Conservation (phyloP, 2,888 invertebrate genomes). For the Agonopterix alstromeriana region DNA sequence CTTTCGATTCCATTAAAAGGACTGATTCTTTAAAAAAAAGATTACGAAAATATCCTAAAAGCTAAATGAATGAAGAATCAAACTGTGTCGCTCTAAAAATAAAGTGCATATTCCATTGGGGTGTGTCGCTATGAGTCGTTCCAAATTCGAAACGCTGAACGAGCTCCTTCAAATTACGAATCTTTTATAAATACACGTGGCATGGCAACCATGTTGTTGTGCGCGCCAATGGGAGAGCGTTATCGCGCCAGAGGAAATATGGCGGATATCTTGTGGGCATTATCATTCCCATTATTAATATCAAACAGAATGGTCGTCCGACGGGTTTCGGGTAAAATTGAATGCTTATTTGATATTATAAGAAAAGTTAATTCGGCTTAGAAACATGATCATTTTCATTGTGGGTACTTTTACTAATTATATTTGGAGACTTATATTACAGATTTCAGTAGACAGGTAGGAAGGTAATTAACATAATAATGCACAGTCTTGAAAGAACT, state of each 20-base stretch:
- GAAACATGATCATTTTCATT: too few species aligned
- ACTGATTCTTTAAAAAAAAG: constrained; percentile 1
- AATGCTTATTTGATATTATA: too few species aligned
- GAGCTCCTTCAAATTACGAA: constrained; percentile 25
- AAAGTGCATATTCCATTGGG: neutral
- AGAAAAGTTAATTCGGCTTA: too few species aligned
- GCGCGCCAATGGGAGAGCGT: constrained; percentile 53
- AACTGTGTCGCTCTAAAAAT: neutral
- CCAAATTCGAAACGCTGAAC: constrained; percentile 17
- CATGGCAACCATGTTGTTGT: constrained; percentile 60
- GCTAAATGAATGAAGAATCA: neutral
- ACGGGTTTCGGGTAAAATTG: constrained; percentile 7
- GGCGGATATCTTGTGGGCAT: constrained; percentile 48
- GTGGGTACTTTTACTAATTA: too few species aligned
- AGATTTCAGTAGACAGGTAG: too few species aligned
- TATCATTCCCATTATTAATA: constrained; percentile 52
- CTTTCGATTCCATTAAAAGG: constrained; percentile 11
- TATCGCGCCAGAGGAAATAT: constrained; percentile 42
- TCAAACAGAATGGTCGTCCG: constrained; percentile 31
- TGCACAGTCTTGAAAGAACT: too few species aligned
- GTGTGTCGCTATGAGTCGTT: constrained; percentile 8
- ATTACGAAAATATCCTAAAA: neutral
- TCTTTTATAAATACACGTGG: constrained; percentile 32
- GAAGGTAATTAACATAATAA: too few species aligned
- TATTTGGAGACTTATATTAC: too few species aligned